A percentile compares a stretch with the other conserved stretches of the same genome.
phyloP scores from a whole-genome alignment of 2,113 vertebrate species.

The Aythya baeri region DNA sequence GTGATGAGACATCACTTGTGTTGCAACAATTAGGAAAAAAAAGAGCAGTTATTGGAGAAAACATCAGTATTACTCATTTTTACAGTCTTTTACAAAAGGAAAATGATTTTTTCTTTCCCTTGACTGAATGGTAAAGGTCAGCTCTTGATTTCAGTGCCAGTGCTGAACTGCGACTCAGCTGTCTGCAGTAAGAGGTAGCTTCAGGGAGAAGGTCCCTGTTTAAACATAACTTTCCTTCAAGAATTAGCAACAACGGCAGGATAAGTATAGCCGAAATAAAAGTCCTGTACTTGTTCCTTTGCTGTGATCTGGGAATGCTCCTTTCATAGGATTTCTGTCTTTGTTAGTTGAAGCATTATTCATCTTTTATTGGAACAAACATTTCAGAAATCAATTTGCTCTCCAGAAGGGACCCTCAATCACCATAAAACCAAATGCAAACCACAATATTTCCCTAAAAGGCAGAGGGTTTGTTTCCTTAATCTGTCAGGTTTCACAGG shows the following conservation, averaged over 20 bases:
- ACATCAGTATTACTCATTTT: neutral
- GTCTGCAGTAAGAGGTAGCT: neutral
- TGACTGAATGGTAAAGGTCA: neutral
- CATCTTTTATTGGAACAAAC: slow-evolving; percentile 4
- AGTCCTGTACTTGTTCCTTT: neutral
- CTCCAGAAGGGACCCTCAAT: neutral
- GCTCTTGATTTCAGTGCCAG: neutral
- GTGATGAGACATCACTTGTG: neutral
- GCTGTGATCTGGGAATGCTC: neutral
- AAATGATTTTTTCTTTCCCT: neutral
- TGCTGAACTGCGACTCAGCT: neutral
- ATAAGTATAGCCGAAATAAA: neutral
- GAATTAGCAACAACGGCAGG: neutral
- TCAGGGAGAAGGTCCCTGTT: neutral
- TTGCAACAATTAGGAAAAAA: neutral
- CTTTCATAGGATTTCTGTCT: neutral
- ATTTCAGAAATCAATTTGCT: slow-evolving; percentile 37
- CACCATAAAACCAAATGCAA: slow-evolving; percentile 1
- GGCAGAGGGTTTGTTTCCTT: neutral
- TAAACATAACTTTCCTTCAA: neutral
- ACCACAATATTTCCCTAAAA: neutral
- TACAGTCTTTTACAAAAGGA: neutral
- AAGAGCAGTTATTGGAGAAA: neutral
- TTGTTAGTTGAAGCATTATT: neutral
- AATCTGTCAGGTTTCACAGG: neutral